Evolutionary conservation across 2,113 vertebrate species (phyloP).

Genomic region (Neotragus pygmaeus): DNA sequence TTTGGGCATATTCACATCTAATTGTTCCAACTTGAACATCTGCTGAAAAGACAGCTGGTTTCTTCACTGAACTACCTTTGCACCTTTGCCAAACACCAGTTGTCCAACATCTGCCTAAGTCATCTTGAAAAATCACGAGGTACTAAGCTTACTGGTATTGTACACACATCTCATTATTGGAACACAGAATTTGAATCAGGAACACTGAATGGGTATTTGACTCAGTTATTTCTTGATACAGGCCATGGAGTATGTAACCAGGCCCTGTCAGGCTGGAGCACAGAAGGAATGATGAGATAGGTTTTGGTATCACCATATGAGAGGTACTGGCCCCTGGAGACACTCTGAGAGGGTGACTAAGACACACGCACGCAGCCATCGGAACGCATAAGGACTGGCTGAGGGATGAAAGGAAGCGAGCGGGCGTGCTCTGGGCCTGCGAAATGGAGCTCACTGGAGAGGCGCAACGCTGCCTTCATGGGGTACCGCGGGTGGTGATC

Average conservation of each 20-base stretch:
- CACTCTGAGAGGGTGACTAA: background rate
- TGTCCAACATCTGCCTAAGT: background rate
- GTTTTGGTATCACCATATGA: background rate
- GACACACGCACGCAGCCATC: background rate
- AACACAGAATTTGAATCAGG: background rate
- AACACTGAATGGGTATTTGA: background rate
- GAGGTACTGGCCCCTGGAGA: background rate
- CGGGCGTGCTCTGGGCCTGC: background rate
- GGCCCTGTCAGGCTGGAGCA: background rate
- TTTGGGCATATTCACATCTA: background rate
- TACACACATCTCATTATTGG: background rate
- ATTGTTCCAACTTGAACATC: background rate
- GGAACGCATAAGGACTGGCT: background rate
- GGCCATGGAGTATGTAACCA: background rate
- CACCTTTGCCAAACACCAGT: background rate
- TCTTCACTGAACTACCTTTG: background rate
- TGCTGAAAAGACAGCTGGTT: background rate
- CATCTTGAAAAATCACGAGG: background rate
- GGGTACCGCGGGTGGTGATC: accelerated
- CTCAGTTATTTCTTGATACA: background rate
- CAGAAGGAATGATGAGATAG: background rate
- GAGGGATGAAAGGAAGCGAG: background rate
- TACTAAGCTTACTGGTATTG: background rate
- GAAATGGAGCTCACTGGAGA: background rate
- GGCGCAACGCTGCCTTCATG: accelerated